Evolutionary conservation across 92 coral and sea anemone species (phyloP).

Genomic region (Siderastrea radians): DNA sequence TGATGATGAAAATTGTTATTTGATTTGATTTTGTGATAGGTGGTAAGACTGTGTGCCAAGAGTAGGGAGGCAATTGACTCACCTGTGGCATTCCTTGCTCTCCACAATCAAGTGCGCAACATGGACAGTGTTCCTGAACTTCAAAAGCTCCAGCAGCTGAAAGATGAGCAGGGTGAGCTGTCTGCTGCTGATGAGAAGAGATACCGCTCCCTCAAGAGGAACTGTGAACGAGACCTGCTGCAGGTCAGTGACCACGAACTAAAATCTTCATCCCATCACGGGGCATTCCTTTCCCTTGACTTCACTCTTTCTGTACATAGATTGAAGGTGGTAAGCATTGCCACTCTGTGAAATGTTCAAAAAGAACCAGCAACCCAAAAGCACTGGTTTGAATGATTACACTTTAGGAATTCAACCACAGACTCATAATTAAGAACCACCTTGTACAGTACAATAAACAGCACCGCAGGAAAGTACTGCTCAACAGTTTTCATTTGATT

Average conservation of each 20-base stretch:
- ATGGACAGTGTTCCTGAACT: slow-evolving; percentile 99
- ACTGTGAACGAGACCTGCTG: slow-evolving; percentile 96
- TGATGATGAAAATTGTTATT: no score
- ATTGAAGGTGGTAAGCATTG: no score
- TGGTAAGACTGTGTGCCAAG: slow-evolving; percentile 98
- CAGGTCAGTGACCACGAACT: slow-evolving; percentile 73
- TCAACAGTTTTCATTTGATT: no score
- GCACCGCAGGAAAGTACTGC: no score
- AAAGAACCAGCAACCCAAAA: no score
- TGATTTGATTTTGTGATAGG: slow-evolving; percentile 47
- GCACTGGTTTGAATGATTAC: no score
- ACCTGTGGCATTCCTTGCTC: slow-evolving; percentile 97
- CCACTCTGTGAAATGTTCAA: no score
- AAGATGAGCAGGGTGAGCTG: slow-evolving; percentile 98
- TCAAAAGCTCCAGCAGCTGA: slow-evolving; percentile 98
- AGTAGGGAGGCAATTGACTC: slow-evolving; percentile 99
- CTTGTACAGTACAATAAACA: no score
- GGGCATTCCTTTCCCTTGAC: no score
- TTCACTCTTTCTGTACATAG: no score
- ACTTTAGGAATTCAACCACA: no score
- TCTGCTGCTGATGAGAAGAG: slow-evolving; percentile 99
- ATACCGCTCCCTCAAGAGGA: slow-evolving; percentile 97
- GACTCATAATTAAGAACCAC: no score
- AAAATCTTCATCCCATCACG: neutral
- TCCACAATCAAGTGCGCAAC: slow-evolving; percentile 99